phyloP scores from a whole-genome alignment of 1,140 invertebrate species.

The Drosophila orosa region DNA sequence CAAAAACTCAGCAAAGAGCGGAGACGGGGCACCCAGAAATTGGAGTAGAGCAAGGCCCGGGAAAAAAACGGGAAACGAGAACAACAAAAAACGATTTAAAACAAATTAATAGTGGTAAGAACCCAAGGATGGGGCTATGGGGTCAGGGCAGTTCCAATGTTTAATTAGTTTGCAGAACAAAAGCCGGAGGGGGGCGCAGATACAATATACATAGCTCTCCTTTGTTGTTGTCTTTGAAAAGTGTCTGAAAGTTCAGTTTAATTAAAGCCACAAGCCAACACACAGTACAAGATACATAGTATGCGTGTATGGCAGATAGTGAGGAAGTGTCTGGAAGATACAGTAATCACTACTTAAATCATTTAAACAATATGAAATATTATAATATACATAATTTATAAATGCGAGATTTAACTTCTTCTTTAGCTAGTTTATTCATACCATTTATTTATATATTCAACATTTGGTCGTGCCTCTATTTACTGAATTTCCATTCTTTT shows the following conservation, averaged over 20 bases:
- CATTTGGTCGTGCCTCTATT: neutral
- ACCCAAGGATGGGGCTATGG: slow-evolving; percentile 1
- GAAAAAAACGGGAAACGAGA: slow-evolving; percentile 6
- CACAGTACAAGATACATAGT: slow-evolving; percentile 6
- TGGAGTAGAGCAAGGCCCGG: slow-evolving; percentile 41
- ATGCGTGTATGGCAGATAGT: slow-evolving; percentile 3
- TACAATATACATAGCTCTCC: slow-evolving; percentile 5
- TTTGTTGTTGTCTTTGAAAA: slow-evolving; percentile 44
- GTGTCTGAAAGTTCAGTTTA: slow-evolving; percentile 60
- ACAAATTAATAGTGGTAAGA: slow-evolving; percentile 72
- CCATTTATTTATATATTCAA: neutral
- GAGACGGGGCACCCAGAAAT: slow-evolving; percentile 28
- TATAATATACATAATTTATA: neutral
- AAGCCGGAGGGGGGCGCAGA: slow-evolving; percentile 23
- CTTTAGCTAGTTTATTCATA: neutral
- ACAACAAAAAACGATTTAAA: slow-evolving; percentile 66
- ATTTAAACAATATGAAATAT: neutral
- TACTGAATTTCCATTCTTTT: neutral
- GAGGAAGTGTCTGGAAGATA: slow-evolving; percentile 8
- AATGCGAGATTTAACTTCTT: too few species aligned
- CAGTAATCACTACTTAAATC: slow-evolving; percentile 14
- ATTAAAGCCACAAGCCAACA: slow-evolving; percentile 70
- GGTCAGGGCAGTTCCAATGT: slow-evolving; percentile 48
- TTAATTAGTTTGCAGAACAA: slow-evolving; percentile 78
- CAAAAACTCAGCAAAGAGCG: slow-evolving; percentile 3